Base-by-base conservation (phyloP, 2,888 invertebrate genomes). In the Sminthurinus aureus region DNA sequence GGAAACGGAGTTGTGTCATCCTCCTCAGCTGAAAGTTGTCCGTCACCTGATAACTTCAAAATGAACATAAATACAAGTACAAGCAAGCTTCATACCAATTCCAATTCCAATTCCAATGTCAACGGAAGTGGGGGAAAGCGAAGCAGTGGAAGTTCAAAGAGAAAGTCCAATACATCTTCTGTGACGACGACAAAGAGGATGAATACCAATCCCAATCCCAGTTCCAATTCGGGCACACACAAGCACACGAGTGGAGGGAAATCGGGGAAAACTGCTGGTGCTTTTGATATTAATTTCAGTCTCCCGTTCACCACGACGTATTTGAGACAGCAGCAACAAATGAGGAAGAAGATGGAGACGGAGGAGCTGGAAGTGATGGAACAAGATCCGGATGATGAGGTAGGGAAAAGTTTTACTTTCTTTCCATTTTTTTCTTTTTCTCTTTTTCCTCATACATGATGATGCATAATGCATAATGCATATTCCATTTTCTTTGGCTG, bases 251-350 rank as follows among this genome's bases (percentile, higher is more conserved):
- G 38, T 38, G 6, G 38, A 1, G 6, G 38, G 6, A 38, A 38
- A 38, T 24, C 9, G 67, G 11, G 24, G 38, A 18, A 64, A 26
- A 50, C 58, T 77, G 84, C 82, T 66, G 79, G 94, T 94, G 89
- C 93, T 93, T 90, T 94, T 94, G 87, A 91, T 88, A 93, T 95
- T 87, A 95, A 96, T 91, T 95, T 94, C 92, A 95, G 95, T 89
- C 93, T 96, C 89, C 96, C 97, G 76, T 96, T 96, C 88, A 97
- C 96, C 77, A 96, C 96, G 81, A 95, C 96, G 64, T 96, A 96
- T 91, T 92, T 95, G 90, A 94, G 95, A 82, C 86, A 86, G 52
- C 85, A 87, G 64, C 84, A 84, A 85, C 85, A 86, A 82, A 85
- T 86, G 85, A 85, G 81, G 69, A 80, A 82, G 71, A 50, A 71